Base-by-base conservation (phyloP, 2,888 invertebrate species). In the Himalopsyche tibetana region DNA sequence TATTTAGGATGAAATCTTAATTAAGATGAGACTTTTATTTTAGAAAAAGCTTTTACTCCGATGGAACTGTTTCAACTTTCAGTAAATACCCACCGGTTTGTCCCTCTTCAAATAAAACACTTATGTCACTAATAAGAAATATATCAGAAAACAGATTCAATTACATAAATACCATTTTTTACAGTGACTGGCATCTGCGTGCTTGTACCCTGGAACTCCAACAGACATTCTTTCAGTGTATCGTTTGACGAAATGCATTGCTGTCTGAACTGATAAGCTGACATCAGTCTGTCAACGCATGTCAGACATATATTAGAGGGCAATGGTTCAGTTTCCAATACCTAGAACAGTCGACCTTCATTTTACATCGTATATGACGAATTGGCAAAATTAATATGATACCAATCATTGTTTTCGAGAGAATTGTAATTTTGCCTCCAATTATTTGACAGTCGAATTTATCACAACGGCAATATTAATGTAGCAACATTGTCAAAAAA, bases 251-350 rank as follows among this genome's bases (percentile, higher is more conserved):
- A 90, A 55, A 93, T 84, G 89, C 93, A 93, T 91, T 93, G 93
- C 86, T 93, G 92, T 89, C 93, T 93, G 90, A 93, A 93, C 88
- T 93, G 92, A 90, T 92, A 93, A 5, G 93, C 91, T 89, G 91
- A 92, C 83, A 93, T 93, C 85, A 93, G 90, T 80, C 92, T 91
- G 89, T 93, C 93, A 85, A 93, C 93, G 89, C 93, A 93, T 89
- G 91, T 92, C 89, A 93, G 89, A 89, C 93, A 93, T 89, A 93
- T 93, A 85, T 93, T 90, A 89, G 93, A 93, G 85, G 93, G 93
- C 89, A 93, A 90, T 86, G 92, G 90, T 89, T 93, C 93, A 87
- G 91, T 91, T 91, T 93, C 93, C 12, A 90, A 89, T 87, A 93
- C 92, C 93, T 93, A 90, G 90, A 92, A 91, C 55, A 45, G 51